Evolutionary conservation across 2,888 invertebrate species (phyloP).

Genomic region (Scaptodrosophila latifasciaeformis): DNA sequence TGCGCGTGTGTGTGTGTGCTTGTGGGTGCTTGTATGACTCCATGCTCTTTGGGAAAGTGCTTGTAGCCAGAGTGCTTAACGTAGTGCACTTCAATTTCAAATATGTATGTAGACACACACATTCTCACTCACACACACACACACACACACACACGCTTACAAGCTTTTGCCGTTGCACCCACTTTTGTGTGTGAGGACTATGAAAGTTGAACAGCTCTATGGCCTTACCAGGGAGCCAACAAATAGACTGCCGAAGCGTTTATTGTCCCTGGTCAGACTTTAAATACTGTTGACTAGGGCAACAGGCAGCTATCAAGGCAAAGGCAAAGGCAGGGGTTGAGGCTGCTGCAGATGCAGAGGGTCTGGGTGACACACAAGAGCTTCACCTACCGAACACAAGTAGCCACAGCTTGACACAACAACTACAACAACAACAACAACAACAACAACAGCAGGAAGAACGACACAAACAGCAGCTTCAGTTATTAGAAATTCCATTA

Average conservation of each 20-base stretch:
- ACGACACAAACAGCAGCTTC: not conserved
- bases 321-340: not conserved
- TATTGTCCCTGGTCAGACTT: slow-evolving; percentile 22
- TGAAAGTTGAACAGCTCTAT: no score
- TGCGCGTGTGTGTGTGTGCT: no score
- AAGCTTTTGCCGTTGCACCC: no score
- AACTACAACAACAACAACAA: not conserved
- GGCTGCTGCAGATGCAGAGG: no score
- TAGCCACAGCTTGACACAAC: not conserved
- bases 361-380: no score
- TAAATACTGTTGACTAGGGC: slow-evolving; percentile 56
- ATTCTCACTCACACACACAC: not conserved
- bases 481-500: slow-evolving; percentile 67
- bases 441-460: not conserved
- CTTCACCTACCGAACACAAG: not conserved
- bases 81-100: slow-evolving; percentile 25
- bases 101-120: not conserved
- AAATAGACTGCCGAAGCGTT: slow-evolving; percentile 39
- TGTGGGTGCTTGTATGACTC: not conserved
- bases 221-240: not conserved
- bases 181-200: no score
- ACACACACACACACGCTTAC: not conserved
- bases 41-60: slow-evolving; percentile 12
- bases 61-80: slow-evolving; percentile 21
- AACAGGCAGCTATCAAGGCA: not conserved